Evolutionary conservation across 2,888 invertebrate genomes (phyloP).

Genomic region (Notocelia uddmanniana): DNA sequence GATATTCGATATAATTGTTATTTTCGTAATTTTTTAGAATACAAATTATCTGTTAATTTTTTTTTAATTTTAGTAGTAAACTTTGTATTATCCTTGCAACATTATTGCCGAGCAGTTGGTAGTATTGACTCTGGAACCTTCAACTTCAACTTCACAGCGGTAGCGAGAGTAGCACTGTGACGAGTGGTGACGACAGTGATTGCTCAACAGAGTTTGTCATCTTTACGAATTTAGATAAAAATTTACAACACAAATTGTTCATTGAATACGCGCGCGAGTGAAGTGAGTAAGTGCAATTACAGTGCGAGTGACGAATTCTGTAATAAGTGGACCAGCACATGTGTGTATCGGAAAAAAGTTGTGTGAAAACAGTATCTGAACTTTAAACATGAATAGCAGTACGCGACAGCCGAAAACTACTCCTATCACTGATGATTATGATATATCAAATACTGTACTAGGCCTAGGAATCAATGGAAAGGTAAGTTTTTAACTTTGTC

Average conservation of each 20-base stretch:
- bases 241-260: slow-evolving; percentile 45
- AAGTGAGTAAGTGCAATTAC: slow-evolving; percentile 42
- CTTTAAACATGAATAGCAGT: slow-evolving; percentile 72
- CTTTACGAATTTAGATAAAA: slow-evolving; percentile 57
- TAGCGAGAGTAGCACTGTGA: slow-evolving; percentile 47
- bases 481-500: slow-evolving; percentile 66
- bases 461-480: slow-evolving; percentile 99
- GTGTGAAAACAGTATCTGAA: slow-evolving; percentile 48
- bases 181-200: slow-evolving; percentile 29
- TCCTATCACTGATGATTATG: slow-evolving; percentile 95
- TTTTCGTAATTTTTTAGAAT: too few species aligned
- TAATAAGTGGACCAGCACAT: slow-evolving; percentile 38
- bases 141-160: slow-evolving; percentile 41
- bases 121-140: slow-evolving; percentile 40
- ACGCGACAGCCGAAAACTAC: slow-evolving; percentile 89
- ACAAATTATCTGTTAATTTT: background rate
- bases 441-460: slow-evolving; percentile 96
- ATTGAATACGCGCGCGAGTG: slow-evolving; percentile 45
- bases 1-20: too few species aligned
- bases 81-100: background rate
- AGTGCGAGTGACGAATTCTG: slow-evolving; percentile 39
- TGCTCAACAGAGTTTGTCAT: slow-evolving; percentile 57
- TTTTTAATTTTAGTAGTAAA: background rate
- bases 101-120: background rate
- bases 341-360: slow-evolving; percentile 55